A percentile compares a stretch with the other conserved stretches of the same genome.
These are phyloP conservation scores for Anser cygnoides DNA, from an alignment of 2,113 vertebrate species.

Conservation along the genomic window DNA sequence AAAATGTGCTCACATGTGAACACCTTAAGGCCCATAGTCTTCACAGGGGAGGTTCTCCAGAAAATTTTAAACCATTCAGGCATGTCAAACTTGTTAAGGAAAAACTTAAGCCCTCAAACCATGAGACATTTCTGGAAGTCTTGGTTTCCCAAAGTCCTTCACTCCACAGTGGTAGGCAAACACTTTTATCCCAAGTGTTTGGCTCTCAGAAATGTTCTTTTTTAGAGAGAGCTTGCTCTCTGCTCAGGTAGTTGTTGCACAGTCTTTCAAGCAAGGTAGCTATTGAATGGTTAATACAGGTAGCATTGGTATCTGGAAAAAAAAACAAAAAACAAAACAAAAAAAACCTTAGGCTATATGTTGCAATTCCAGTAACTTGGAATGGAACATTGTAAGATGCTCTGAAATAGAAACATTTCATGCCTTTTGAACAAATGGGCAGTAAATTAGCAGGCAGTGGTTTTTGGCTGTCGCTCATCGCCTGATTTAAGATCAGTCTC, in stretches of 20 bases:
- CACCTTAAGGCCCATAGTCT: background rate
- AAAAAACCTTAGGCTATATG: background rate
- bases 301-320: background rate
- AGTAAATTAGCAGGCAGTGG: background rate
- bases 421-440: background rate
- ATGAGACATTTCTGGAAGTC: background rate
- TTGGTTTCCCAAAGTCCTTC: background rate
- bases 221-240: background rate
- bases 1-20: background rate
- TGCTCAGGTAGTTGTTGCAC: background rate
- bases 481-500: background rate
- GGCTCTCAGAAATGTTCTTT: background rate
- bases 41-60: background rate
- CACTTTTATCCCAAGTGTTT: background rate
- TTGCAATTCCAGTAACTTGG: conserved; percentile 1
- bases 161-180: background rate
- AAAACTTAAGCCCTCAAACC: background rate
- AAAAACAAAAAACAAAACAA: background rate
- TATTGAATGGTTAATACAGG: background rate
- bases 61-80: background rate
- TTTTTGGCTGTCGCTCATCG: background rate
- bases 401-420: background rate
- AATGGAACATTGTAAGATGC: background rate
- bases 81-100: background rate
- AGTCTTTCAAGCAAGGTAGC: background rate